Conservation (phyloP, 2,888 invertebrate genomes). For the Flexamia atlantica region DNA sequence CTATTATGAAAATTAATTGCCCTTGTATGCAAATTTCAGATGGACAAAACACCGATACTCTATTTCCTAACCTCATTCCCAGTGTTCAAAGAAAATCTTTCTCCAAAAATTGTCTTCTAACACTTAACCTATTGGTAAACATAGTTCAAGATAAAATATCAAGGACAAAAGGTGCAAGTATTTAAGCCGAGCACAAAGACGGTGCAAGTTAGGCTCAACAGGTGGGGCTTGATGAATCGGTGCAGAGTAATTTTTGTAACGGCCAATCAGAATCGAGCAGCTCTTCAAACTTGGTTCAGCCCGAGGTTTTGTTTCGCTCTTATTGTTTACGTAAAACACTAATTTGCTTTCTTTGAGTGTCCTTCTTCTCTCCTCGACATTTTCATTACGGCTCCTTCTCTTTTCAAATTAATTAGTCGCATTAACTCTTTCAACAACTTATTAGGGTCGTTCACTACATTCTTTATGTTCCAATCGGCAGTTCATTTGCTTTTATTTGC, state of each 20-base stretch:
- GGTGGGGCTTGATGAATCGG: slow-evolving; percentile 40
- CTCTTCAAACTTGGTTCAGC: slow-evolving; percentile 46
- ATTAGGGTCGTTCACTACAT: not conserved
- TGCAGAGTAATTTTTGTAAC: slow-evolving; percentile 52
- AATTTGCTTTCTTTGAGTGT: slow-evolving; percentile 45
- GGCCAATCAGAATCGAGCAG: slow-evolving; percentile 48
- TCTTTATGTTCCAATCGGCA: not conserved
- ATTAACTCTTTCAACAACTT: not conserved
- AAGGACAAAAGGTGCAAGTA: not conserved
- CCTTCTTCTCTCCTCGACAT: slow-evolving; percentile 10
- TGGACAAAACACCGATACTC: too few species aligned
- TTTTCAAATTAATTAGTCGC: slow-evolving; percentile 10
- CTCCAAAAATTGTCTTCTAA: too few species aligned
- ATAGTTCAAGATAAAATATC: not conserved
- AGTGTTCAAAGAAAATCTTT: too few species aligned
- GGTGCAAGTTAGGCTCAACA: slow-evolving; percentile 23
- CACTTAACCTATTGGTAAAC: too few species aligned
- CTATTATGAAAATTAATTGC: too few species aligned
- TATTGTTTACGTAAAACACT: slow-evolving; percentile 54
- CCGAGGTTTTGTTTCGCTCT: slow-evolving; percentile 47
- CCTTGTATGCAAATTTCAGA: too few species aligned
- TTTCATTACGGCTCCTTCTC: slow-evolving; percentile 20
- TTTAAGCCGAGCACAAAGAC: not conserved
- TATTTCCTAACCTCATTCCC: too few species aligned
- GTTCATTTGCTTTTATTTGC: not conserved